Evolutionary conservation across 2,888 invertebrate genomes (phyloP).

Genomic region (Aporophyla nigra): DNA sequence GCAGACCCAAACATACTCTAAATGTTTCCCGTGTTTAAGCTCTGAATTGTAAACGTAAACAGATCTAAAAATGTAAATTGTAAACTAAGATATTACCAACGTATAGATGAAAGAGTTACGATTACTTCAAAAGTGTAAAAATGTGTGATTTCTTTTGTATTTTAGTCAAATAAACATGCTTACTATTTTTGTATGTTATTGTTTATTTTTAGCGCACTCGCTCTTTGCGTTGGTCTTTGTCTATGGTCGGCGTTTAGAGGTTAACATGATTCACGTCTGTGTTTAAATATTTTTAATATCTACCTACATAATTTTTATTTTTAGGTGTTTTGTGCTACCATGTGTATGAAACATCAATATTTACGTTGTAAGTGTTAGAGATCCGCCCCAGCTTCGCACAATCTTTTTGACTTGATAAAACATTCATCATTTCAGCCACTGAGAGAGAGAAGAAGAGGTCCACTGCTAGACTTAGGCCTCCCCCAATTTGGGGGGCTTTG

Average conservation of each 20-base stretch:
- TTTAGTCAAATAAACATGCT: conserved; percentile 16
- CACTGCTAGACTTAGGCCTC: too few relatives aligned
- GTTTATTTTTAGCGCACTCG: conserved; percentile 35
- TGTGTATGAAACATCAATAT: not conserved
- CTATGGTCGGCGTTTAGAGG: conserved; percentile 15
- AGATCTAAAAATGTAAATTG: conserved; percentile 18
- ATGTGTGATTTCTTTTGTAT: conserved; percentile 20
- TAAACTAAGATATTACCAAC: conserved; percentile 26
- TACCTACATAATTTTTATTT: not conserved
- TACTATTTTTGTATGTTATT: conserved; percentile 34
- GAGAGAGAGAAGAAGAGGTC: too few relatives aligned
- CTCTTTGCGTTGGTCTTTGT: conserved; percentile 45
- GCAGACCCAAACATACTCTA: conserved; percentile 27
- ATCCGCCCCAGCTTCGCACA: not conserved
- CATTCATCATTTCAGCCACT: too few relatives aligned
- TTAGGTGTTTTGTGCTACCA: not conserved
- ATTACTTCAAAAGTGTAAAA: conserved; percentile 6
- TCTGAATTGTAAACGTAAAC: conserved; percentile 41
- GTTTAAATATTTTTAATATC: conserved; percentile 11
- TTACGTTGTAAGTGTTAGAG: not conserved
- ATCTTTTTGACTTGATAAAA: too few relatives aligned
- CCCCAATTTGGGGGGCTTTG: too few relatives aligned
- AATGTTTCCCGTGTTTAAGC: conserved; percentile 34
- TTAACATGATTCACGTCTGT: conserved; percentile 9
- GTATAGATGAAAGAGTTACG: conserved; percentile 27